phyloP scores from a whole-genome alignment of 2,113 vertebrate species.

The Hoplias malabaricus region DNA sequence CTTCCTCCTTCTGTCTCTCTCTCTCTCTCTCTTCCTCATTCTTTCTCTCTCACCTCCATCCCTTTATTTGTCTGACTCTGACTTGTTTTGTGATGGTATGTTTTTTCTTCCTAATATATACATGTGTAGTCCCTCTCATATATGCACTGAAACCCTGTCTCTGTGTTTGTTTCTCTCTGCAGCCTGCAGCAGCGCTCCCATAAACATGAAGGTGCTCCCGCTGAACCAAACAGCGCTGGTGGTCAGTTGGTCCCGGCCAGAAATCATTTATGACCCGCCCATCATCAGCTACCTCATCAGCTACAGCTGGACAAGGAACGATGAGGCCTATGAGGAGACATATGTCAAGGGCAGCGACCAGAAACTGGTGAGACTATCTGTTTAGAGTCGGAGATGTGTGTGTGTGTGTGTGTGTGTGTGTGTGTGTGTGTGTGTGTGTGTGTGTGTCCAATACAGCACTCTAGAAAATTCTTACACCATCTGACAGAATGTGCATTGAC shows the following conservation, averaged over 20 bases:
- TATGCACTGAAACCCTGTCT: too few relatives aligned
- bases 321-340: slow-evolving; percentile 93
- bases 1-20: background rate
- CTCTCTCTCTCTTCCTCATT: background rate
- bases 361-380: slow-evolving; percentile 82
- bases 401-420: background rate
- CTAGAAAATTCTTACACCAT: too few relatives aligned
- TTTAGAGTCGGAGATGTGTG: background rate
- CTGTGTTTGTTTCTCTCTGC: too few relatives aligned
- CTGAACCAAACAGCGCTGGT: slow-evolving; percentile 86
- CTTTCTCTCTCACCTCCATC: background rate
- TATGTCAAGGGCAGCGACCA: slow-evolving; percentile 91
- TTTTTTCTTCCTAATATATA: too few relatives aligned
- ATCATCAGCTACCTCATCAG: slow-evolving; percentile 95
- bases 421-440: too few relatives aligned
- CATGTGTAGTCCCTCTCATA: too few relatives aligned
- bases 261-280: slow-evolving; percentile 90
- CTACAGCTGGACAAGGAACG: slow-evolving; percentile 96
- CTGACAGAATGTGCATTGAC: too few relatives aligned
- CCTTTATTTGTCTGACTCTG: background rate
- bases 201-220: slow-evolving; percentile 96
- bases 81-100: too few relatives aligned
- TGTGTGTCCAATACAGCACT: too few relatives aligned
- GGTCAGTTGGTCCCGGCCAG: slow-evolving; percentile 90
- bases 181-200: slow-evolving; percentile 94